These are phyloP conservation scores for Cydia amplana DNA, from an alignment of 1,140 invertebrate species.

Conservation along the genomic window DNA sequence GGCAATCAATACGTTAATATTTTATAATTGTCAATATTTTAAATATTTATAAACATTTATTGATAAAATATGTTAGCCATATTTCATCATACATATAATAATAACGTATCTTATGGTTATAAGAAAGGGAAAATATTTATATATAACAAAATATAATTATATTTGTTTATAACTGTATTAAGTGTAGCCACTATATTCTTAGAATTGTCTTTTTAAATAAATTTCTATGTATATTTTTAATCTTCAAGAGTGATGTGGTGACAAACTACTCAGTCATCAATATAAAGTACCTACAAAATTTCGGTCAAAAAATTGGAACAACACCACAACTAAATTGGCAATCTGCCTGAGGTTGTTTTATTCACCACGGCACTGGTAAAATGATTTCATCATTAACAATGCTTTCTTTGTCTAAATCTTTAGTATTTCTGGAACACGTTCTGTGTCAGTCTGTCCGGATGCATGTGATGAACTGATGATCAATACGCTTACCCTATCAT, in stretches of 20 bases:
- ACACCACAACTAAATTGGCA: neutral
- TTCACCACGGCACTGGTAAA: neutral
- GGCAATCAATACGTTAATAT: no score
- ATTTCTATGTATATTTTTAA: conserved; percentile 39
- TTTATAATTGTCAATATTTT: neutral
- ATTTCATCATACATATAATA: no score
- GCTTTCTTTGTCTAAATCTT: no score
- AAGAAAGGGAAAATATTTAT: neutral
- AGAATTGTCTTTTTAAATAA: conserved; percentile 44
- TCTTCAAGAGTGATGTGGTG: conserved; percentile 33
- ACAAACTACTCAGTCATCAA: neutral
- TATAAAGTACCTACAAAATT: neutral
- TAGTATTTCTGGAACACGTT: conserved; percentile 42
- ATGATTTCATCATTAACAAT: conserved; percentile 17
- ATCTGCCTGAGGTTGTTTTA: neutral
- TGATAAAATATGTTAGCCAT: neutral
- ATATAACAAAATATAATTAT: neutral
- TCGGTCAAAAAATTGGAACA: neutral
- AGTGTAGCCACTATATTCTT: conserved; percentile 46
- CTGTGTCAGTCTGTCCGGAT: conserved; percentile 46
- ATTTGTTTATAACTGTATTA: conserved; percentile 37
- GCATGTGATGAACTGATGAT: conserved; percentile 60
- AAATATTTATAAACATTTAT: neutral
- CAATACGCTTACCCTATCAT: conserved; percentile 53
- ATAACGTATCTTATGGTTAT: neutral